A percentile compares a stretch with the other conserved stretches of the same genome.
These are phyloP conservation scores for Caenorhabditis macrosperma DNA, from an alignment of 2,888 invertebrate species.

Conservation along the genomic window DNA sequence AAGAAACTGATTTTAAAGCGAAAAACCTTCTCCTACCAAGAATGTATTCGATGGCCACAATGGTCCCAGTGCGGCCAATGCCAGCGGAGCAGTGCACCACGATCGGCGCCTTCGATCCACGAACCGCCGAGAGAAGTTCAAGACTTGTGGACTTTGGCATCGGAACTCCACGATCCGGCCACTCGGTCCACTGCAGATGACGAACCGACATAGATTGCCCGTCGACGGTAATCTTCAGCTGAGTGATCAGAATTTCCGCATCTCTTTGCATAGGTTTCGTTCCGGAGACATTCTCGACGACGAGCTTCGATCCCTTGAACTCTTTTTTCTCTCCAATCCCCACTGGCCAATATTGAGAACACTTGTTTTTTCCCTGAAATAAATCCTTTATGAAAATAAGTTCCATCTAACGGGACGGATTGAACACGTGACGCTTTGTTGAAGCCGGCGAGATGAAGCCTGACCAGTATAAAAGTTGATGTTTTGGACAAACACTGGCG, in stretches of 20 bases:
- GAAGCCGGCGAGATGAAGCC: too few species aligned
- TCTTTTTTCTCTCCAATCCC: constrained; percentile 21
- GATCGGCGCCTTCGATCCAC: constrained; percentile 65
- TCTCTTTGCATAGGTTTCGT: constrained; percentile 29
- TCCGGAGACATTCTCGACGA: constrained; percentile 3
- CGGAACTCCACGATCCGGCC: constrained; percentile 69
- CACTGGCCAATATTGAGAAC: constrained; percentile 81
- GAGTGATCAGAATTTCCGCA: constrained; percentile 15
- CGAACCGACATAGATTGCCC: constrained; percentile 30
- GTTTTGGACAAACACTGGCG: too few species aligned
- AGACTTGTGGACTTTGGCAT: constrained; percentile 46
- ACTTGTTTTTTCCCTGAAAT: constrained; percentile 84
- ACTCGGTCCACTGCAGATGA: constrained; percentile 67
- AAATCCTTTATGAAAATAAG: too few species aligned
- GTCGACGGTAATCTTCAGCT: neutral
- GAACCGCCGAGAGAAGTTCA: constrained; percentile 62
- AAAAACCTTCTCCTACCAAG: constrained; percentile 31
- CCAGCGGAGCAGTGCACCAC: constrained; percentile 71
- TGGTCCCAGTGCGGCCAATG: constrained; percentile 67
- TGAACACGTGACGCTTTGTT: too few species aligned
- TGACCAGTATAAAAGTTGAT: too few species aligned
- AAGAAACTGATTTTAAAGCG: neutral
- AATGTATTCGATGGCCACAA: constrained; percentile 69
- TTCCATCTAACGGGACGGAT: too few species aligned
- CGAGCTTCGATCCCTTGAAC: neutral